Conservation (phyloP, 2,797 vertebrate species). For the Brachyalestes nurse region DNA sequence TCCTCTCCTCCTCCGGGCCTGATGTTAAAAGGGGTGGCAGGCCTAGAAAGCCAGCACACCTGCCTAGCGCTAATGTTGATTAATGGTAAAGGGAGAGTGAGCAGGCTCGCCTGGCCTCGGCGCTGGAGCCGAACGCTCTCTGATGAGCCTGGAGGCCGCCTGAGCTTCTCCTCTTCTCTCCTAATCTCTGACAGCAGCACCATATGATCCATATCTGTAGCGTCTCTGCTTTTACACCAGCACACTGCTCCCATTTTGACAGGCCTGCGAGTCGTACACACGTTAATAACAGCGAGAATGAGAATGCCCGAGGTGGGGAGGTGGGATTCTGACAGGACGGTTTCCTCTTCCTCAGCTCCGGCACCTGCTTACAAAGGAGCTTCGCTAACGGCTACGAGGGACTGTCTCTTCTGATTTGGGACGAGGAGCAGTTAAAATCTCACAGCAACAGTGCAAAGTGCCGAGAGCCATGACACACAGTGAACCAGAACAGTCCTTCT, state of each 20-base stretch:
- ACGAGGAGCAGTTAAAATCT: constrained; percentile 3
- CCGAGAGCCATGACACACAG: not conserved
- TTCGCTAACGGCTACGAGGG: not conserved
- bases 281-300: constrained; percentile 12
- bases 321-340: constrained; percentile 8
- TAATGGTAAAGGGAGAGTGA: constrained; percentile 72
- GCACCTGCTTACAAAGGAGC: not conserved
- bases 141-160: constrained; percentile 34
- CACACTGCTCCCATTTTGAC: not conserved
- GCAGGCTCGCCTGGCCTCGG: constrained; percentile 64
- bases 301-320: constrained; percentile 13
- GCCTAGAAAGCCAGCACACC: constrained; percentile 30
- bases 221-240: no score
- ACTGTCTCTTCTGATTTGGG: not conserved
- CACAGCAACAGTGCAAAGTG: not conserved
- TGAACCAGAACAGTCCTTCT: not conserved
- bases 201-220: constrained; percentile 42
- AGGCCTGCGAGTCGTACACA: constrained; percentile 20
- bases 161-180: constrained; percentile 3
- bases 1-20: constrained; percentile 27
- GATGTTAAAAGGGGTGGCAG: constrained; percentile 55
- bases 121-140: constrained; percentile 46
- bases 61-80: constrained; percentile 72
- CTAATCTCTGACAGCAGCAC: constrained; percentile 55
- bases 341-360: not conserved